phyloP scores from a whole-genome alignment of 2,888 invertebrate genomes.

The Drosophila stalkeri region DNA sequence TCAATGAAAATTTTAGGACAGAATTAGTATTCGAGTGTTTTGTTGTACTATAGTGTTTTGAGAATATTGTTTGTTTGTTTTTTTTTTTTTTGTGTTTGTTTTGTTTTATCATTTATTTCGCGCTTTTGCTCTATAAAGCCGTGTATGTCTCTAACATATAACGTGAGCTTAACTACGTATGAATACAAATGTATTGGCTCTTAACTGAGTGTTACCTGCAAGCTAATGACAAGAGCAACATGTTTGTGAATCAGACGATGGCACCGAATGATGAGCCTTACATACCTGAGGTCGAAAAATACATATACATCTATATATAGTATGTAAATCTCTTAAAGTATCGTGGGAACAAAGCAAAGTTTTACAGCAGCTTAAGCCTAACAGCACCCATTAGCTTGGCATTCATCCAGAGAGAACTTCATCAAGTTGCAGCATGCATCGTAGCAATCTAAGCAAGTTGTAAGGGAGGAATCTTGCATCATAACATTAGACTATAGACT shows the following conservation, averaged over 20 bases:
- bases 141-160: conserved; percentile 5
- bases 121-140: conserved; percentile 26
- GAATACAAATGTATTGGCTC: background rate
- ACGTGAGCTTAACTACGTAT: conserved; percentile 16
- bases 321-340: conserved; percentile 3
- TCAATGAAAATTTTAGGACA: conserved; percentile 44
- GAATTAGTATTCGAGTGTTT: conserved; percentile 29
- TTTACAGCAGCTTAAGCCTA: conserved; percentile 9
- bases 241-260: conserved; percentile 7
- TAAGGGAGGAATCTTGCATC: background rate
- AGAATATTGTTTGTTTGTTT: background rate
- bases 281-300: conserved; percentile 36
- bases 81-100: conserved; percentile 6
- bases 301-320: background rate
- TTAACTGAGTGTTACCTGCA: conserved; percentile 1
- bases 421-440: conserved; percentile 18
- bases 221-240: background rate
- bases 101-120: conserved; percentile 19
- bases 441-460: background rate
- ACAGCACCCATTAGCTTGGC: conserved; percentile 5
- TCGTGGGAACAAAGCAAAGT: conserved; percentile 20
- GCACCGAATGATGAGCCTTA: conserved; percentile 21
- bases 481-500: conserved; percentile 5
- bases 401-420: background rate
- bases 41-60: background rate